Evolutionary conservation across 1,140 invertebrate genomes (phyloP).

Genomic region (Drosophila kikkawai): DNA sequence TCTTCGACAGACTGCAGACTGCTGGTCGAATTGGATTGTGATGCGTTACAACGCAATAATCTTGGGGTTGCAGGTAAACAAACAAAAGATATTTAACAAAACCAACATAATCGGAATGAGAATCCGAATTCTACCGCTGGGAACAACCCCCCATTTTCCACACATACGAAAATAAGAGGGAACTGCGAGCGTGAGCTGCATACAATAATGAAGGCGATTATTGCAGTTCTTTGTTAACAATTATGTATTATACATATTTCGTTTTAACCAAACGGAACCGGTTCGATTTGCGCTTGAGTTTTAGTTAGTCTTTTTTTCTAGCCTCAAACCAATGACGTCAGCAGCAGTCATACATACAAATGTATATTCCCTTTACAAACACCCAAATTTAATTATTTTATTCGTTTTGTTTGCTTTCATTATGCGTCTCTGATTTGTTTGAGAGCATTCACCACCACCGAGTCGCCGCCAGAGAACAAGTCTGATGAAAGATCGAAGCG

Average conservation of each 20-base stretch:
- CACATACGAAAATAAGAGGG: neutral
- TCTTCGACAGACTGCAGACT: neutral
- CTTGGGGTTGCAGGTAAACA: conserved; percentile 17
- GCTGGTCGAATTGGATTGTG: neutral
- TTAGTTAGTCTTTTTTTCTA: conserved; percentile 21
- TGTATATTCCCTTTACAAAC: conserved; percentile 18
- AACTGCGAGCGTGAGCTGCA: conserved; percentile 15
- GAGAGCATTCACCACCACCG: conserved; percentile 47
- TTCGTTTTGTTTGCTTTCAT: conserved; percentile 47
- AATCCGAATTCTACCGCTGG: neutral
- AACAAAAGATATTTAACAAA: conserved; percentile 11
- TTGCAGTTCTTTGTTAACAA: conserved; percentile 41
- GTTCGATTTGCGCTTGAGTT: conserved; percentile 48
- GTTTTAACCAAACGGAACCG: conserved; percentile 50
- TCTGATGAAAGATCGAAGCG: conserved; percentile 21
- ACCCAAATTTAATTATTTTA: conserved; percentile 26
- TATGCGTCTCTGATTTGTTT: conserved; percentile 42
- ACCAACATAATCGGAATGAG: conserved; percentile 1
- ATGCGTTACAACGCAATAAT: conserved; percentile 35
- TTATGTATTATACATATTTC: conserved; percentile 39
- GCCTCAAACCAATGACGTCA: conserved; percentile 28
- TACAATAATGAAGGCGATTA: conserved; percentile 28
- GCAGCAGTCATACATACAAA: neutral
- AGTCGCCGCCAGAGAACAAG: conserved; percentile 10
- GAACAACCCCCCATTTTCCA: conserved; percentile 20